Base-by-base conservation (phyloP, 2,113 vertebrate genomes). In the Perca schrenkii region DNA sequence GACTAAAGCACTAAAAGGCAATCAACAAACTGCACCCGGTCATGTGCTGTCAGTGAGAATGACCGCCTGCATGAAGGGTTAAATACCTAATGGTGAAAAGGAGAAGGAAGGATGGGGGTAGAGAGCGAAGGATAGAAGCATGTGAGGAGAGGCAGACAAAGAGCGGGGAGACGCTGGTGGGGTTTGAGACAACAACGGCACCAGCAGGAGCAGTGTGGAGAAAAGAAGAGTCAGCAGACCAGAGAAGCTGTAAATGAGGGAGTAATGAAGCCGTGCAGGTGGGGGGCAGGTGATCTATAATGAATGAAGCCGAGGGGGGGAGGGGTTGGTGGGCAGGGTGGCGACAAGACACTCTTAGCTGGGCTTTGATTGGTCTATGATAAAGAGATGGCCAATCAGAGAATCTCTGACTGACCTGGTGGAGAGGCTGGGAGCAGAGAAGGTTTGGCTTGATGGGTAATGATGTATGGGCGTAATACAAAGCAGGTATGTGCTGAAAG, bases 261-360 rank as follows among this genome's bases (percentile, higher is more conserved):
- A 74, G 91, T 92, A 95, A 95, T 93, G 83, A 94, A 94, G 92
- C 83, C 15, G 43, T 82, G 83, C 91, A 89, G 93, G 93, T 91
- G 90, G 90, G 90, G 86, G 89, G 86, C 80, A 89, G 90, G 90
- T 92, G 88, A 93, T 94, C 86, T 86, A 93, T 95, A 91, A 95
- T 95, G 80, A 91, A 94, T 93, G 85, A 92, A 84, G 86, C 89
- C 36, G 43, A 78, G 65, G 49, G 84, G 84, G 80, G 79, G 83
- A 66, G 87, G 40, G 40, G 36, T 40, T 40, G 36, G 36, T 8
- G 1, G 36, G 36, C 7, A 8, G 36, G 36, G 8, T 40, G 36
- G 36, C 36, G 8, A 69, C 47, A 60, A 40, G 31, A 22, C 69
- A 73, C 60, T 66, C 64, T 74, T 73, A 72, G 74, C 74, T 67